Base-by-base conservation (phyloP, 2,888 invertebrate species). In the Ryuthela nishihirai region DNA sequence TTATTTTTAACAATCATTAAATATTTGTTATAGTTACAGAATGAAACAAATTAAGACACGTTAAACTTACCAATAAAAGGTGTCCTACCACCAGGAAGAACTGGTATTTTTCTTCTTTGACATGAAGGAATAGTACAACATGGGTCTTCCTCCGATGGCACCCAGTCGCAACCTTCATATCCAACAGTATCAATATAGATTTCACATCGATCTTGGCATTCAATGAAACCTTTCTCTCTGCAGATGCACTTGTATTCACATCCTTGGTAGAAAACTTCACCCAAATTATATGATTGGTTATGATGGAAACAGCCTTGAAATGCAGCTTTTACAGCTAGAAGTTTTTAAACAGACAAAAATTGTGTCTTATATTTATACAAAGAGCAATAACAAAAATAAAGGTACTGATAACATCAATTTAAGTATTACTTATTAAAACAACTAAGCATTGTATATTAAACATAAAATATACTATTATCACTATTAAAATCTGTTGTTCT, bases 101-200 rank as follows among this genome's bases (percentile, higher is more conserved):
- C 12, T 2, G 63, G 46, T 32, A 54, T 54, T 38, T 54, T 54
- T 4, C 54, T 38, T 5, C 47, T 17, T 17, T 47, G 50, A 71
- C 92, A 93, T 3, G 90, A 79, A 60, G 90, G 85, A 62, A 88
- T 81, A 67, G 85, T 88, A 69, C 92, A 92, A 71, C 92, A 92
- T 1, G 83, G 77, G 72, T 93, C 91, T 46, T 82, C 82, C 0
- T 88, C 86, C 73, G 91, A 89, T 64, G 85, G 83, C 3, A 47
- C 48, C 64, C 64, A 65, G 15, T 65, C 59, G 41, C 69, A 69
- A 7, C 66, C 60, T 45, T 65, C 65, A 23, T 54, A 65, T 6
- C 67, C 67, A 15, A 67, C 55, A 10, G 65, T 44, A 34, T 67
- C 67, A 10, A 66, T 61, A 29, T 61, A 67, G 5, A 63, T 39